Evolutionary conservation across 2,797 vertebrate genomes (phyloP).

Genomic region (Crax fasciolata): DNA sequence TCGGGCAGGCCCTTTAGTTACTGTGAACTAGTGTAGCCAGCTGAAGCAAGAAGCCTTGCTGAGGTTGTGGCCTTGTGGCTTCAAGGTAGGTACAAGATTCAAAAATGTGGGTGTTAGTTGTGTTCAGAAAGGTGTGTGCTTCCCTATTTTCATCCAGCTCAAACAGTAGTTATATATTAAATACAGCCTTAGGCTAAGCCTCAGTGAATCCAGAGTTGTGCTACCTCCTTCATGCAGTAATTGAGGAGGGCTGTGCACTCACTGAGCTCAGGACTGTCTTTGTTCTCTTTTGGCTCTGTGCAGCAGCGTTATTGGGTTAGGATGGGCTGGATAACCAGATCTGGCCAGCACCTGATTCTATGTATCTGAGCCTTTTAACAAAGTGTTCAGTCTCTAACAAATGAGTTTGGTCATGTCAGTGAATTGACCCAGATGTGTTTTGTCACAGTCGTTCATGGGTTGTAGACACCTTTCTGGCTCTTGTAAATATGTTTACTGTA

Average conservation of each 20-base stretch:
- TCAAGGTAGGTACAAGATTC: neutral
- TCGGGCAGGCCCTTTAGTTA: neutral
- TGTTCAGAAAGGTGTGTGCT: neutral
- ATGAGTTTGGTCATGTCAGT: neutral
- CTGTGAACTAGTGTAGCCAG: fast-evolving
- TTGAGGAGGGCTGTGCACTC: neutral
- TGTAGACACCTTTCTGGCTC: neutral
- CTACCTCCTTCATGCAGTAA: neutral
- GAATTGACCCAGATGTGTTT: fast-evolving
- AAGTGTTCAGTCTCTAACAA: neutral
- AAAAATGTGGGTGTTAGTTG: neutral
- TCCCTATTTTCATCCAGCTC: neutral
- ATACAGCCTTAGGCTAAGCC: neutral
- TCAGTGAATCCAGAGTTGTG: neutral
- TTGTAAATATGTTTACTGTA: neutral
- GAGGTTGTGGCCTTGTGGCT: neutral
- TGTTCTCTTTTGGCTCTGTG: neutral
- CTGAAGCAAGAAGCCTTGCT: neutral
- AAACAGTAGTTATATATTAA: neutral
- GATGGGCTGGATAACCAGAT: neutral
- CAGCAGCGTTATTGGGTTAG: neutral
- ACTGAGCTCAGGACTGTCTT: neutral
- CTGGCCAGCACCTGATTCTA: neutral
- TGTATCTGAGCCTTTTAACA: neutral
- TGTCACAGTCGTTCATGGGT: neutral